Conservation (phyloP, 2,797 vertebrate species). For the Muraenolepis orangiensis region DNA sequence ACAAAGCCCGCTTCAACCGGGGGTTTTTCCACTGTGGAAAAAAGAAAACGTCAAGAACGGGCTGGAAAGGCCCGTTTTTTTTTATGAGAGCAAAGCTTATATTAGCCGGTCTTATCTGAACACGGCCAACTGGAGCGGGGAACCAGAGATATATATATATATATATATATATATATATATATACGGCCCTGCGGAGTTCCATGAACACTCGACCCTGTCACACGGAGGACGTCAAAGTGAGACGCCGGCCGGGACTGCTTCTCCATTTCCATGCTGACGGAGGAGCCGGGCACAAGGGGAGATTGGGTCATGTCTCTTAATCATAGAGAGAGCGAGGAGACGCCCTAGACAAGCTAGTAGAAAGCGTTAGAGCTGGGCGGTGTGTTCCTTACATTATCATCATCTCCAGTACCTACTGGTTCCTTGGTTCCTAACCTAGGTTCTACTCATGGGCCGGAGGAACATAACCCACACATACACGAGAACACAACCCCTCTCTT, state of each 20-base stretch:
- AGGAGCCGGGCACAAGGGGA: conserved; percentile 25
- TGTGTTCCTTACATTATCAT: no score
- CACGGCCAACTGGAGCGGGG: conserved; percentile 25
- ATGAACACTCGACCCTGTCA: conserved; percentile 50
- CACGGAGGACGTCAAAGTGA: conserved; percentile 60
- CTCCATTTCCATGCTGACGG: conserved; percentile 44
- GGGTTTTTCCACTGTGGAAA: conserved; percentile 63
- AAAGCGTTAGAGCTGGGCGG: no score
- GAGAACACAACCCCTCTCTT: background rate
- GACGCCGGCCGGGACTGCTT: conserved; percentile 51
- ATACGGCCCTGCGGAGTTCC: conserved; percentile 25
- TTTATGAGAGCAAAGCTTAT: conserved; percentile 51
- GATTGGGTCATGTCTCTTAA: conserved; percentile 35
- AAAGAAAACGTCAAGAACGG: conserved; percentile 12
- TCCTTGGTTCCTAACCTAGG: no score
- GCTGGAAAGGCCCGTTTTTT: conserved; percentile 36
- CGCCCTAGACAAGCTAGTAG: no score
- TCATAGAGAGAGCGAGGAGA: conserved; percentile 14
- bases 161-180: no score
- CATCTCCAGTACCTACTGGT: no score
- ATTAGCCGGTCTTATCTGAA: conserved; percentile 58
- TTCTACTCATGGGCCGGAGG: no score
- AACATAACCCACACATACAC: no score
- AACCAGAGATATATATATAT: conserved; percentile 43
- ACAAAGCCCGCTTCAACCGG: conserved; percentile 53